Evolutionary conservation across 2,113 vertebrate species (phyloP).

Genomic region (Takifugu flavidus): DNA sequence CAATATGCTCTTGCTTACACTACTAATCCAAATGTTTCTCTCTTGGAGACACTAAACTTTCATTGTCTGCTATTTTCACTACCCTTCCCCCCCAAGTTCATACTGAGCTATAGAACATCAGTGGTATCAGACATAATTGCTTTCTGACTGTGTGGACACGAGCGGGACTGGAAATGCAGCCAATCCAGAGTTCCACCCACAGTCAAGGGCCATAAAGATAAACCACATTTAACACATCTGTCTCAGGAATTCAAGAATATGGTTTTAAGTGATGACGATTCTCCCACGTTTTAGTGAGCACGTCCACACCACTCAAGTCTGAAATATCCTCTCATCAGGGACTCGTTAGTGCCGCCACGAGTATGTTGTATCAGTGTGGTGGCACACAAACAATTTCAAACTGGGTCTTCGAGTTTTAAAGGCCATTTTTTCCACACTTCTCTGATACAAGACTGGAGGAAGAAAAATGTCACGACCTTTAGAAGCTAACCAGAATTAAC

Average conservation of each 20-base stretch:
- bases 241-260: constrained; percentile 4
- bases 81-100: constrained; percentile 5
- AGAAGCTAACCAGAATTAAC: no score
- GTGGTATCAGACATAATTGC: constrained; percentile 29
- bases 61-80: constrained; percentile 38
- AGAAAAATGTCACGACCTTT: no score
- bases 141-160: constrained; percentile 48
- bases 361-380: no score
- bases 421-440: no score
- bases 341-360: no score
- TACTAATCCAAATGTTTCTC: constrained; percentile 44
- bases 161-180: constrained; percentile 5
- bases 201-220: background rate
- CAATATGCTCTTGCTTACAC: constrained; percentile 51
- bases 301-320: no score
- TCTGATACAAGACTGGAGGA: no score
- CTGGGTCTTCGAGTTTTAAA: no score
- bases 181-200: background rate
- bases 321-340: no score
- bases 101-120: constrained; percentile 11
- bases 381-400: no score
- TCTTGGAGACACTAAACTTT: constrained; percentile 26
- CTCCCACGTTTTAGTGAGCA: no score
- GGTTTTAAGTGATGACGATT: background rate
- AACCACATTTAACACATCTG: background rate